phyloP scores from a whole-genome alignment of 2,888 invertebrate species.

The Pyrrhia umbra region DNA sequence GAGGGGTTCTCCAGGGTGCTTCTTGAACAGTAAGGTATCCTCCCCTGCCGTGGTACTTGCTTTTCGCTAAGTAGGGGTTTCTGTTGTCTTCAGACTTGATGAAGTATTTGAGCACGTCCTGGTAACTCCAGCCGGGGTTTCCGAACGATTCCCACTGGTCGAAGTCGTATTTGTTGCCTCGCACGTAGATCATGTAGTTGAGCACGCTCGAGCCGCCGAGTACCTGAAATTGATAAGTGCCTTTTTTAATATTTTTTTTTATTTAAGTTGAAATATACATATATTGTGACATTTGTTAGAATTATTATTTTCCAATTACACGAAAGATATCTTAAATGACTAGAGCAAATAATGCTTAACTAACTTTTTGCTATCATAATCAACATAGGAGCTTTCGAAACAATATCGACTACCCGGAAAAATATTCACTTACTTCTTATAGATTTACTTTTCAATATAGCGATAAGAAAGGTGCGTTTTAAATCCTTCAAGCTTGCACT shows the following conservation, averaged over 20 bases:
- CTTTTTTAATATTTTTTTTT: background rate
- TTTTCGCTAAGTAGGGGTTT: constrained; percentile 94
- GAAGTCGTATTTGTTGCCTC: constrained; percentile 96
- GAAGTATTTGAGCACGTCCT: constrained; percentile 96
- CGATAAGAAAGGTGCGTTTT: too few species aligned
- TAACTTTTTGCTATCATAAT: constrained; percentile 14
- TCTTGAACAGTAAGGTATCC: constrained; percentile 95
- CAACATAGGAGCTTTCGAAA: constrained; percentile 21
- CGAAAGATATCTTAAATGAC: background rate
- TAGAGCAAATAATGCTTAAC: constrained; percentile 8
- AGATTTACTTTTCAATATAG: too few species aligned
- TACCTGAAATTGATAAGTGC: constrained; percentile 85
- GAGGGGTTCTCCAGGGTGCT: constrained; percentile 95
- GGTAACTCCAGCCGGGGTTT: constrained; percentile 97
- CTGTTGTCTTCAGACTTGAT: constrained; percentile 97
- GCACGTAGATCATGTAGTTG: constrained; percentile 97
- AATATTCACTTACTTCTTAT: background rate
- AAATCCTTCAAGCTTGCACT: too few species aligned
- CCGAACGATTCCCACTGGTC: constrained; percentile 96
- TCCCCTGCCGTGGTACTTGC: constrained; percentile 92
- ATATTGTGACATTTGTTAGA: too few species aligned
- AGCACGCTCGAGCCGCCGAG: constrained; percentile 96
- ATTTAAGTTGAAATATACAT: too few species aligned
- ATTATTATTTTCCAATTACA: too few species aligned
- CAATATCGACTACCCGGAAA: background rate